These are phyloP conservation scores for Rhimphoctona megacephalus DNA, from an alignment of 2,888 invertebrate species.

Conservation along the genomic window DNA sequence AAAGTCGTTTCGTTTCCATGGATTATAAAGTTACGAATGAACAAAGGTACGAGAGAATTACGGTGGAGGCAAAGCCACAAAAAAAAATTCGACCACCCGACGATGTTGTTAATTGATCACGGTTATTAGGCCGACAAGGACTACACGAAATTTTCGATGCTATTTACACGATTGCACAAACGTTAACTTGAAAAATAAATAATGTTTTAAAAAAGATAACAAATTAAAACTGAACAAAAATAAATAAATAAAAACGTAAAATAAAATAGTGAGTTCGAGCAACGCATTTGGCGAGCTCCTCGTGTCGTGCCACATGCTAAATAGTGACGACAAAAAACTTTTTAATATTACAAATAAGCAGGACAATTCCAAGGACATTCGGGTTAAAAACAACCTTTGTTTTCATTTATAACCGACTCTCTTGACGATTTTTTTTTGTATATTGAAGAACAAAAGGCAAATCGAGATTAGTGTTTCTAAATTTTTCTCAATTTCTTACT, in stretches of 20 bases:
- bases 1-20: background rate
- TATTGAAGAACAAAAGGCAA: background rate
- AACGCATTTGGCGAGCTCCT: conserved; percentile 49
- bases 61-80: conserved; percentile 47
- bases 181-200: conserved; percentile 1
- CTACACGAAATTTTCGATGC: conserved; percentile 43
- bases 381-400: background rate
- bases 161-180: conserved; percentile 54
- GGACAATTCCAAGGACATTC: background rate
- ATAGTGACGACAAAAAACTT: conserved; percentile 55
- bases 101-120: conserved; percentile 42
- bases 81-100: conserved; percentile 14
- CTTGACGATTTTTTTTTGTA: background rate
- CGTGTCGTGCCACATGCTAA: conserved; percentile 59
- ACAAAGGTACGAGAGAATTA: conserved; percentile 66
- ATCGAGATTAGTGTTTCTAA: background rate
- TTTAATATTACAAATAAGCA: conserved; percentile 53
- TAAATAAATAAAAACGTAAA: conserved; percentile 12
- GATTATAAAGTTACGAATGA: conserved; percentile 48
- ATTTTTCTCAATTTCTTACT: background rate
- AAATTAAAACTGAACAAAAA: background rate
- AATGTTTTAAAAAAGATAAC: background rate
- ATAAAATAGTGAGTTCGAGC: conserved; percentile 25
- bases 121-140: conserved; percentile 32
- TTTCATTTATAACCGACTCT: background rate